Evolutionary conservation across 2,888 invertebrate species (phyloP).

Genomic region (Thyatira batis): DNA sequence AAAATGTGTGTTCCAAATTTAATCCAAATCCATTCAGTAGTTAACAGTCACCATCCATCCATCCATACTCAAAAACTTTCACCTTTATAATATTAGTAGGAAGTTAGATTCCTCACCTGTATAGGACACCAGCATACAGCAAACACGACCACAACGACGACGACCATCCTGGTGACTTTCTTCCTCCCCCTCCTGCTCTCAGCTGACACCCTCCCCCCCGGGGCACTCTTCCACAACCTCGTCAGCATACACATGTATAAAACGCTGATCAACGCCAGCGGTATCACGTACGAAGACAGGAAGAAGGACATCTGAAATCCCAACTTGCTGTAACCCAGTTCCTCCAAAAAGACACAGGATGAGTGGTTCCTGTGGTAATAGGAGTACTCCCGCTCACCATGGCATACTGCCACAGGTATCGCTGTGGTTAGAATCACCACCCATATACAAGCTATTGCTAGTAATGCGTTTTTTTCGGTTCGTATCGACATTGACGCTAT

Average conservation of each 20-base stretch:
- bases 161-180: constrained; percentile 95
- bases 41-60: too few species aligned
- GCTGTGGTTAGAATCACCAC: constrained; percentile 89
- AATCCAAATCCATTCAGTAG: too few species aligned
- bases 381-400: constrained; percentile 87
- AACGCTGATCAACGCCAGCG: constrained; percentile 91
- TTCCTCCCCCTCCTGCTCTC: constrained; percentile 92
- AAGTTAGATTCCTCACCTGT: constrained; percentile 83
- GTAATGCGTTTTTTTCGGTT: constrained; percentile 90
- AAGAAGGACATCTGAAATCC: constrained; percentile 91
- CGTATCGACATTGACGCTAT: constrained; percentile 93
- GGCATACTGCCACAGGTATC: constrained; percentile 89
- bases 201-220: constrained; percentile 90
- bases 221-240: constrained; percentile 92
- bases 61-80: too few species aligned
- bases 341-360: constrained; percentile 86
- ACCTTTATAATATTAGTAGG: too few species aligned
- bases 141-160: constrained; percentile 95
- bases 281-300: constrained; percentile 93
- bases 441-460: constrained; percentile 91
- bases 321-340: constrained; percentile 83
- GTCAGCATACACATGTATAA: constrained; percentile 95
- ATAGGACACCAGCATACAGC: constrained; percentile 97
- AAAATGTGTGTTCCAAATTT: too few species aligned
- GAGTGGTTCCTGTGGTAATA: constrained; percentile 85